phyloP scores from a whole-genome alignment of 2,888 invertebrate species.

The Aphidoletes aphidimyza region DNA sequence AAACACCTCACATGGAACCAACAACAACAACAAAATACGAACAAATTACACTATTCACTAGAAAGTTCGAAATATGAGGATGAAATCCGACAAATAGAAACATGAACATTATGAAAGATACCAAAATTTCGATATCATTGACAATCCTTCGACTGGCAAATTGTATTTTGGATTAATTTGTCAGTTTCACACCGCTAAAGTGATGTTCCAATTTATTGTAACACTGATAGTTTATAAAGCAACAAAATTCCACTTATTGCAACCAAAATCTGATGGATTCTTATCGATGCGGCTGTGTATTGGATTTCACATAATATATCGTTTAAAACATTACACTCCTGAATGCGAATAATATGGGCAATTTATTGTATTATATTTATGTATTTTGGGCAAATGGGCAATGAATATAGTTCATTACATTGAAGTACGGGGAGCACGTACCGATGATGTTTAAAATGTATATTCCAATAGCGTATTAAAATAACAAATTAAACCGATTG shows the following conservation, averaged over 20 bases:
- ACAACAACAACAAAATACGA: neutral
- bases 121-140: no score
- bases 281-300: slow-evolving; percentile 32
- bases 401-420: slow-evolving; percentile 18
- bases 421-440: neutral
- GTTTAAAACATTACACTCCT: no score
- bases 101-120: no score
- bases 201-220: neutral
- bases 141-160: neutral
- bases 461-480: neutral
- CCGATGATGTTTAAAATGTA: neutral
- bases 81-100: no score
- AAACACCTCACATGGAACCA: neutral
- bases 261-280: slow-evolving; percentile 25
- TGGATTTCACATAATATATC: no score
- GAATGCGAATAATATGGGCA: no score
- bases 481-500: neutral
- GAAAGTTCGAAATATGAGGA: no score
- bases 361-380: no score
- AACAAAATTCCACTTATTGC: neutral
- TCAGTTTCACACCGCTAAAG: neutral
- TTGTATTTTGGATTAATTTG: neutral
- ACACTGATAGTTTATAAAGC: neutral
- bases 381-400: neutral
- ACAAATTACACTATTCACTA: no score